These are phyloP conservation scores for Diploscapter pachys DNA, from an alignment of 1,140 invertebrate genomes.

Conservation along the genomic window DNA sequence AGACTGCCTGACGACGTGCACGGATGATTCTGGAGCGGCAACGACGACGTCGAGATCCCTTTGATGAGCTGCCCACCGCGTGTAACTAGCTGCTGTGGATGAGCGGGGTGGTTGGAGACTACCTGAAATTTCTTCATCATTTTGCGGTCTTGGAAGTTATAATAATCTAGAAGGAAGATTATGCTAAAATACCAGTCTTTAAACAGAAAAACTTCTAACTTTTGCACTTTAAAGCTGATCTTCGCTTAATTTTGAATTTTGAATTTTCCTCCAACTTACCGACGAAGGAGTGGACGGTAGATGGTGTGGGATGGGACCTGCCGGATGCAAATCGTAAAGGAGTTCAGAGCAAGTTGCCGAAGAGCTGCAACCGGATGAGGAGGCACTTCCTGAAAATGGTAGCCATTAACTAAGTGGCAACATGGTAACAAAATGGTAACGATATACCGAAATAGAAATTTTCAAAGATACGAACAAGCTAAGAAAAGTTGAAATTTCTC, in stretches of 20 bases:
- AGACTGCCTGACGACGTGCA: too few species aligned
- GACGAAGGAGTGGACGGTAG: slow-evolving; percentile 8
- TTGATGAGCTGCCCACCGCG: not conserved
- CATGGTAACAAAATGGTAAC: too few species aligned
- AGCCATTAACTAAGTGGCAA: too few species aligned
- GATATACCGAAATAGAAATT: too few species aligned
- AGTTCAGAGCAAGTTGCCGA: slow-evolving; percentile 27
- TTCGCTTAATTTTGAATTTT: slow-evolving; percentile 4
- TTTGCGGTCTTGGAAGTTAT: too few species aligned
- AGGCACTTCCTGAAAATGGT: slow-evolving; percentile 24
- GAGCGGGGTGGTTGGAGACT: slow-evolving; percentile 10
- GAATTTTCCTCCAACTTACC: slow-evolving; percentile 7
- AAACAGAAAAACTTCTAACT: not conserved
- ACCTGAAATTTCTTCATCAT: too few species aligned
- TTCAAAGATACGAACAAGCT: too few species aligned
- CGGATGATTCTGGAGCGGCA: too few species aligned
- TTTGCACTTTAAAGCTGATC: not conserved
- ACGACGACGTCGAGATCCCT: too few species aligned
- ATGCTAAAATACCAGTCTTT: slow-evolving; percentile 12
- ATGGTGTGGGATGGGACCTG: slow-evolving; percentile 21
- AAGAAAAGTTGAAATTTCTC: too few species aligned
- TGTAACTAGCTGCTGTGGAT: slow-evolving; percentile 13
- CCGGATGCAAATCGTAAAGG: slow-evolving; percentile 17
- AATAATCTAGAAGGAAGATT: not conserved
- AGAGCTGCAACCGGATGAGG: slow-evolving; percentile 32